Conservation (phyloP, 2,888 invertebrate species). For the Lissonota sp. region DNA sequence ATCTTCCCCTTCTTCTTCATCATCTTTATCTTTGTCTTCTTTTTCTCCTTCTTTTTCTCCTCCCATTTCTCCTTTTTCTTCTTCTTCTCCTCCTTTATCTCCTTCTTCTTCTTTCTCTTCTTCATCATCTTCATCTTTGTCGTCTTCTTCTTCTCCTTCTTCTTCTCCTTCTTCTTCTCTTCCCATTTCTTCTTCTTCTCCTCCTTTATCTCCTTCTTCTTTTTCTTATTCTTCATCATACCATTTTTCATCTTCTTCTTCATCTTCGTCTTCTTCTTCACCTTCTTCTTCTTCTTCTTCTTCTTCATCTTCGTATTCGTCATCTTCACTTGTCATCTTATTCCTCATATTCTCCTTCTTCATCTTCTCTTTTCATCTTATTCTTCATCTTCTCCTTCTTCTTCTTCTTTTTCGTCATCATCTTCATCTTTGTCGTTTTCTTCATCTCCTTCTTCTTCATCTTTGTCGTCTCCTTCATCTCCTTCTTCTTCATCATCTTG, state of each 20-base stretch:
- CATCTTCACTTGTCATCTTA: neutral
- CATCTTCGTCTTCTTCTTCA: neutral
- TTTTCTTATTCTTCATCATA: too few relatives aligned
- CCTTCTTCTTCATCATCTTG: conserved; percentile 39
- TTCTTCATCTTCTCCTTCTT: conserved; percentile 19
- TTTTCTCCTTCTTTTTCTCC: conserved; percentile 1
- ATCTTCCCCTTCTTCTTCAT: too few relatives aligned
- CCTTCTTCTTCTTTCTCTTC: neutral
- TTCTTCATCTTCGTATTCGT: neutral
- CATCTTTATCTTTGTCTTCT: neutral
- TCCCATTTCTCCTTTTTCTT: conserved; percentile 33
- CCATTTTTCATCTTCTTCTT: too few relatives aligned
- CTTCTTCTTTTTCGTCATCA: neutral
- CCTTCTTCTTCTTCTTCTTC: conserved; percentile 2
- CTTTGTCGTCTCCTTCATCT: conserved; percentile 31
- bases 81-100: conserved; percentile 1
- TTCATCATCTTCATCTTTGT: too few relatives aligned
- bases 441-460: conserved; percentile 30
- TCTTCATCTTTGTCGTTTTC: conserved; percentile 16
- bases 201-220: too few relatives aligned
- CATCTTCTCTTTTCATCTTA: neutral
- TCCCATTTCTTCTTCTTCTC: too few relatives aligned
- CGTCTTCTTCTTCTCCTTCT: too few relatives aligned
- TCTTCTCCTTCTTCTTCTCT: too few relatives aligned
- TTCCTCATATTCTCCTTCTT: neutral